phyloP scores from a whole-genome alignment of 2,888 invertebrate species.

The Candidula unifasciata region DNA sequence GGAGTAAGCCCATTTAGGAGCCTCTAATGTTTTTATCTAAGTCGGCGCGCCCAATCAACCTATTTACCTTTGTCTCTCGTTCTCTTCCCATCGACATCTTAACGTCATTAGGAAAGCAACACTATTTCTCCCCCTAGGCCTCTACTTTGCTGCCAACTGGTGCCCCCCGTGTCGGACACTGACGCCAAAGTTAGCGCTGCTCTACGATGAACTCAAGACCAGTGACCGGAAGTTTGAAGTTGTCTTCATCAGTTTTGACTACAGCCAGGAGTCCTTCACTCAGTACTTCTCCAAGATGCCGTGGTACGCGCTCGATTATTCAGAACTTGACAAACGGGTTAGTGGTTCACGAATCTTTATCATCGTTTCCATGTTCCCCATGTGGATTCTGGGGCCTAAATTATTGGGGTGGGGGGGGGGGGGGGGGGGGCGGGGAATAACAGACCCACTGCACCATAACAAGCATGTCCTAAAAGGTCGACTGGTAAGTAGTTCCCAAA shows the following conservation, averaged over 20 bases:
- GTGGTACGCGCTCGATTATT: constrained; percentile 49
- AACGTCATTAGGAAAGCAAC: not conserved
- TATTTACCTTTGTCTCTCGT: not conserved
- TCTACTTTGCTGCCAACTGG: constrained; percentile 53
- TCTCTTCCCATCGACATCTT: not conserved
- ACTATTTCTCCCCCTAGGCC: constrained; percentile 13
- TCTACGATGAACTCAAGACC: constrained; percentile 41
- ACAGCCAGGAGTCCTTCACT: constrained; percentile 40
- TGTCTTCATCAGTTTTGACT: constrained; percentile 52
- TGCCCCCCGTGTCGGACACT: constrained; percentile 49
- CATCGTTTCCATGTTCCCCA: too few species aligned
- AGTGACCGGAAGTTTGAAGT: constrained; percentile 42
- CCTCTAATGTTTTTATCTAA: too few species aligned
- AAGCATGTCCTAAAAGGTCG: too few species aligned
- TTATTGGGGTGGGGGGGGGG: not conserved
- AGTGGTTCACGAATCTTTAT: not conserved
- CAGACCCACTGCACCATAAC: too few species aligned
- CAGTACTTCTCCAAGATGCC: constrained; percentile 54
- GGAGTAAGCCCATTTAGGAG: too few species aligned
- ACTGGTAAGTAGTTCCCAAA: too few species aligned
- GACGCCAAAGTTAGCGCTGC: constrained; percentile 39
- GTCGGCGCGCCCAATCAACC: too few species aligned
- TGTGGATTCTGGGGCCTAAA: too few species aligned
- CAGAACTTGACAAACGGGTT: constrained; percentile 44
- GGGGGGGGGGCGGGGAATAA: too few species aligned